phyloP scores from a whole-genome alignment of 2,888 invertebrate species.

The Synanthedon myopaeformis region DNA sequence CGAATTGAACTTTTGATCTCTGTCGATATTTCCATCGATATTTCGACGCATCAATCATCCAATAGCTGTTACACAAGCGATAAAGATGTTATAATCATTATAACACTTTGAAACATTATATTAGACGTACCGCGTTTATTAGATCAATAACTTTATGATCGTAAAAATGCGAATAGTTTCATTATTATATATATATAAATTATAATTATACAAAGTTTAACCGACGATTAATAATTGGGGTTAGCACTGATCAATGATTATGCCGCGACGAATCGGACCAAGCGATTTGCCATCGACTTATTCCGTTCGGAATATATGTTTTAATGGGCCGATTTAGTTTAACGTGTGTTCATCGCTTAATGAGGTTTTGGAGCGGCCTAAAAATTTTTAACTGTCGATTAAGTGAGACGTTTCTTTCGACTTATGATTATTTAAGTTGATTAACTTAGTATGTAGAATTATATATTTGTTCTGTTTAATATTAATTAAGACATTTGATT shows the following conservation, averaged over 20 bases:
- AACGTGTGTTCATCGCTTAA: constrained; percentile 47
- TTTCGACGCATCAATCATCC: neutral
- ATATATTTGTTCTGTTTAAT: too few species aligned
- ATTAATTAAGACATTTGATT: too few species aligned
- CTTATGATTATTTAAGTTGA: constrained; percentile 12
- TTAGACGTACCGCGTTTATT: constrained; percentile 44
- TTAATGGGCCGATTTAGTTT: constrained; percentile 34
- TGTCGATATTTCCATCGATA: constrained; percentile 16
- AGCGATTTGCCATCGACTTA: constrained; percentile 7
- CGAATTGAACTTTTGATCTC: constrained; percentile 18
- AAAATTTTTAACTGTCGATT: constrained; percentile 28
- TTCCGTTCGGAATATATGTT: constrained; percentile 10
- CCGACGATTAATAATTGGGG: constrained; percentile 46
- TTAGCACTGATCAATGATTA: constrained; percentile 53
- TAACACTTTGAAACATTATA: constrained; percentile 28
- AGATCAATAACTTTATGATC: constrained; percentile 43
- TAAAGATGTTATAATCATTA: constrained; percentile 51
- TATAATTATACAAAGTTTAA: constrained; percentile 46
- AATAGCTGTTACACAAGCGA: constrained; percentile 15
- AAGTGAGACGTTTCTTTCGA: constrained; percentile 35
- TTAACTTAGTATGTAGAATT: too few species aligned
- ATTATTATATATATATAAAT: too few species aligned
- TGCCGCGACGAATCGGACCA: constrained; percentile 39
- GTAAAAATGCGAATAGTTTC: constrained; percentile 52
- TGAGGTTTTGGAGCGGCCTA: constrained; percentile 36